Base-by-base conservation (phyloP, 2,888 invertebrate species). In the Dicroscelio sp. region DNA sequence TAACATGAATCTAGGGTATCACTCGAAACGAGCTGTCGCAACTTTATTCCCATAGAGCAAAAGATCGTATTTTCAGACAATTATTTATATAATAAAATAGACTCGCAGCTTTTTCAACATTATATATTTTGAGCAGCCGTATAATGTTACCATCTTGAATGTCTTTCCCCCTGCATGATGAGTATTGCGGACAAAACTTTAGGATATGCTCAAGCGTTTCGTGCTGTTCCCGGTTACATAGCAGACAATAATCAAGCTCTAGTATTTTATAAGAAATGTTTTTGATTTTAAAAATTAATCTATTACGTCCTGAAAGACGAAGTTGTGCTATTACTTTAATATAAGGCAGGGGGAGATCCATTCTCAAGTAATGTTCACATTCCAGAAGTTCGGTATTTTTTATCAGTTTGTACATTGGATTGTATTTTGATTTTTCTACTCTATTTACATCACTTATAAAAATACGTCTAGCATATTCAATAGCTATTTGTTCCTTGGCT, bases 171-270 rank as follows among this genome's bases (percentile, higher is more conserved):
- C n/a, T n/a, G n/a, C n/a, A n/a, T n/a, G n/a, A n/a, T n/a, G n/a
- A n/a, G 38, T 69, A 69, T 23, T 25, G 43, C 2, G 69, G 69
- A 27, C 69, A 69, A 14, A 69, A 4, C 17, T 69, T 69, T 2
- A 52, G 25, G 3, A 73, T 73, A 31, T 73, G 73, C 23, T 73
- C 73, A 14, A 73, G 20, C 14, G 73, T 73, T 73, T 73, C 73
- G 23, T 52, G 20, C 5, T 73, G 73, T 1, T 52, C 31, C 3
- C 30, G n/a, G 25, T 73, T 73, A 20, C 73, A 73, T n/a, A 73
- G n/a, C 1, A n/a, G 23, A 31, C 73, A 73, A 2, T 52, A 5
- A n/a, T 52, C 52, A 0, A 31, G 1, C 52, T 73, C 73, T 17
- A n/a, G 0, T 52, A 73, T 38, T 52, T 73, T 52, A 20, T 73